phyloP scores from a whole-genome alignment of 2,113 vertebrate genomes.

The Mionectes macconnelli region DNA sequence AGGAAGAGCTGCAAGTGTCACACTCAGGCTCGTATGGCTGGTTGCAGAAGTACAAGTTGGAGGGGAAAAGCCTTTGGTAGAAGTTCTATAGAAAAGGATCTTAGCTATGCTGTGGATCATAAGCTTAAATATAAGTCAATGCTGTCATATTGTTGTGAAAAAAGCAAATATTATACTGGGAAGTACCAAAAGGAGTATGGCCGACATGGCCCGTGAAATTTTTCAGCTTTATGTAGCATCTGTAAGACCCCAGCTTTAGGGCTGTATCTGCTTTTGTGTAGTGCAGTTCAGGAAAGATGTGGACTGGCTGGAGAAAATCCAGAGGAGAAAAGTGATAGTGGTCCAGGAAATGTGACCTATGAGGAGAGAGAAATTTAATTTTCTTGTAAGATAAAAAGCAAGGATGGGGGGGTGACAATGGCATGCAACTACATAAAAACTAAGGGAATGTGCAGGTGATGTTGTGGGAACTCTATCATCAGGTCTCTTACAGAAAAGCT shows the following conservation, averaged over 20 bases:
- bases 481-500: not conserved
- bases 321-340: not conserved
- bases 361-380: not conserved
- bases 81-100: not conserved
- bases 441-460: fast-evolving
- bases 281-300: not conserved
- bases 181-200: not conserved
- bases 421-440: not conserved
- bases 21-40: fast-evolving
- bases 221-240: not conserved
- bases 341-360: not conserved
- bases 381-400: not conserved
- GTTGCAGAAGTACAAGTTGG: not conserved
- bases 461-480: not conserved
- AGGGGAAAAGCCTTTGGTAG: not conserved
- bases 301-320: not conserved
- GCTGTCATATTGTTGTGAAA: not conserved
- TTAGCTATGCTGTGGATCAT: not conserved
- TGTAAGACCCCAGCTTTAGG: not conserved
- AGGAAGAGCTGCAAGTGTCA: not conserved
- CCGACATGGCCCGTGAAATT: not conserved
- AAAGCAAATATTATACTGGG: not conserved
- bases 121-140: not conserved
- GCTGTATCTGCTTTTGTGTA: not conserved
- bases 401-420: not conserved